phyloP scores from a whole-genome alignment of 2,888 invertebrate genomes.

The Eupithecia subfuscata region DNA sequence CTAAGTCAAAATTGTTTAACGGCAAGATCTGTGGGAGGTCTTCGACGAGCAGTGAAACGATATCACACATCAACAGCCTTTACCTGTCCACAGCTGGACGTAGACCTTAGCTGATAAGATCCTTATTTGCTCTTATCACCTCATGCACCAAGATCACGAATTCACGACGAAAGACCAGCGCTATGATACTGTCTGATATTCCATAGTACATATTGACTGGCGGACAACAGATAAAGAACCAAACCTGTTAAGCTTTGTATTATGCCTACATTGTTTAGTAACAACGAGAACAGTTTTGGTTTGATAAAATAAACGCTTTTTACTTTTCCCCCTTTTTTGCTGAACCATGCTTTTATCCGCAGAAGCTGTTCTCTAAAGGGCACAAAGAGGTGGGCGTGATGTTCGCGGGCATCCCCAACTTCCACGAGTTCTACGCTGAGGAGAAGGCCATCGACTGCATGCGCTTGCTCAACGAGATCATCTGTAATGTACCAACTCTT shows the following conservation, averaged over 20 bases:
- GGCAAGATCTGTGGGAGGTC: background rate
- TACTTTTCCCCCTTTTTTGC: background rate
- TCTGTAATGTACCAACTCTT: constrained; percentile 86
- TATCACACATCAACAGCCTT: background rate
- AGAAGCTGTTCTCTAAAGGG: constrained; percentile 93
- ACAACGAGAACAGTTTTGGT: background rate
- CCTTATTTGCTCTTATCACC: background rate
- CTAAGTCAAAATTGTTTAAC: too few relatives aligned
- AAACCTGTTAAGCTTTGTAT: too few relatives aligned
- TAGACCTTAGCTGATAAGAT: background rate
- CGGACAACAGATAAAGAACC: too few relatives aligned
- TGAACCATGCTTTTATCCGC: constrained; percentile 15
- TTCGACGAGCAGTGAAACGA: background rate
- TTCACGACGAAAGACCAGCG: too few relatives aligned
- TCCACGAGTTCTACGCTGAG: constrained; percentile 99
- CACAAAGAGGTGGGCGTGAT: constrained; percentile 95
- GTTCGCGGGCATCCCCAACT: constrained; percentile 99
- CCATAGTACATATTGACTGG: too few relatives aligned
- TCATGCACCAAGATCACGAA: too few relatives aligned
- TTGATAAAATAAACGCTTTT: background rate
- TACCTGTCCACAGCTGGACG: background rate
- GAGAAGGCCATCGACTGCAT: constrained; percentile 99
- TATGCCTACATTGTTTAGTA: too few relatives aligned
- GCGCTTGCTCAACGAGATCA: constrained; percentile 98
- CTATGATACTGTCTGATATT: too few relatives aligned